phyloP scores from a whole-genome alignment of 2,113 vertebrate species.

The Cynopterus brachyotis region DNA sequence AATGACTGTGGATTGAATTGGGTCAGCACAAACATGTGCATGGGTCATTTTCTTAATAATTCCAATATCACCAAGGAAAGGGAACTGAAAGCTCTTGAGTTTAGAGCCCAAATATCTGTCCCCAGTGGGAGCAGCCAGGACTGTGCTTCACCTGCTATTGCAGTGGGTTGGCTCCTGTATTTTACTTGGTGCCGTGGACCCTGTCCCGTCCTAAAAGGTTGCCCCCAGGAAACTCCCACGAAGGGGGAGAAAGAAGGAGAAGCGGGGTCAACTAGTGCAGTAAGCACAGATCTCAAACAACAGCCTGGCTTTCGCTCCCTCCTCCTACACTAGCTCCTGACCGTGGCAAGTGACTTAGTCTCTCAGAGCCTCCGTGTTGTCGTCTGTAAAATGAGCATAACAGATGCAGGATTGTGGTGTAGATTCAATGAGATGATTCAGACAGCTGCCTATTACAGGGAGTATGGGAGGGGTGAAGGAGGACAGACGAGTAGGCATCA shows the following conservation, averaged over 20 bases:
- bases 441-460: background rate
- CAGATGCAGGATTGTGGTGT: background rate
- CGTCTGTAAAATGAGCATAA: background rate
- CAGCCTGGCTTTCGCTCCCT: background rate
- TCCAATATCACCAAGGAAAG: background rate
- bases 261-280: background rate
- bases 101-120: background rate
- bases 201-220: background rate
- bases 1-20: background rate
- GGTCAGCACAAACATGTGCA: background rate
- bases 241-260: background rate
- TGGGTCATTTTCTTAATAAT: background rate
- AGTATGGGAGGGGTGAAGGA: background rate
- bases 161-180: background rate
- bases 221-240: background rate
- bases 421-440: background rate
- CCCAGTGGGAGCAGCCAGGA: rapidly evolving
- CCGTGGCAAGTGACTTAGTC: background rate
- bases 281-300: background rate
- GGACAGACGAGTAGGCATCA: no score
- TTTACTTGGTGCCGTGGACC: background rate
- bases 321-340: background rate
- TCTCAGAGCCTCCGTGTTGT: background rate
- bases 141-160: background rate
- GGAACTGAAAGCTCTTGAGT: background rate